Conservation (phyloP, 2,888 invertebrate species). For the Xestia xanthographa region DNA sequence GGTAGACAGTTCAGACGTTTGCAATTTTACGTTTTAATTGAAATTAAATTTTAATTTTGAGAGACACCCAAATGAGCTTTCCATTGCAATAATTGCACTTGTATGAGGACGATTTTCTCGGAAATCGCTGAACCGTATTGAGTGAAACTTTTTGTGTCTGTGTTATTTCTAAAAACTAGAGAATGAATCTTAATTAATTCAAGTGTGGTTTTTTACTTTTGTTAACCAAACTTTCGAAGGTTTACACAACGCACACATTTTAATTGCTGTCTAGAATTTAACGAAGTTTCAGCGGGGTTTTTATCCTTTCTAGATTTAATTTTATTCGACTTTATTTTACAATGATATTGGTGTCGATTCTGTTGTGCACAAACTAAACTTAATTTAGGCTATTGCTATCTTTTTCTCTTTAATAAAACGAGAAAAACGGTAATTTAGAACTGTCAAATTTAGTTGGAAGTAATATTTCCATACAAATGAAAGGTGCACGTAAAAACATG, state of each 20-base stretch:
- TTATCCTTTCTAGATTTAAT: neutral
- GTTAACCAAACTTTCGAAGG: neutral
- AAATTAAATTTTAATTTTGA: slow-evolving; percentile 24
- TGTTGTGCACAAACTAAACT: too few species aligned
- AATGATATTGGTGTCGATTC: too few species aligned
- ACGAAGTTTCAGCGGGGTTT: neutral
- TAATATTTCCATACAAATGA: too few species aligned
- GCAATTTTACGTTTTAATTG: slow-evolving; percentile 26
- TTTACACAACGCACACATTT: neutral
- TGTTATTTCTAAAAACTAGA: slow-evolving; percentile 28
- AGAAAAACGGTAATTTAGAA: too few species aligned
- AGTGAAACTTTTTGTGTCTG: slow-evolving; percentile 30
- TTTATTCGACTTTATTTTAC: neutral
- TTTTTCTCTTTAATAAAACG: too few species aligned
- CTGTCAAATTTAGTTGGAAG: too few species aligned
- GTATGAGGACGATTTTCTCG: slow-evolving; percentile 29
- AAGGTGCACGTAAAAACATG: too few species aligned
- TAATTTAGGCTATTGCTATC: too few species aligned
- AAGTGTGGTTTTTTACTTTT: slow-evolving; percentile 3
- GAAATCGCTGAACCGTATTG: slow-evolving; percentile 15
- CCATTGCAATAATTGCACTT: slow-evolving; percentile 37
- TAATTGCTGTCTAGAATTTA: slow-evolving; percentile 1
- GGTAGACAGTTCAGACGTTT: neutral
- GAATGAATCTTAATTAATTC: slow-evolving; percentile 19
- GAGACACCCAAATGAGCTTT: neutral